phyloP scores from a whole-genome alignment of 2,797 vertebrate species.

The Ispidina lecontei region DNA sequence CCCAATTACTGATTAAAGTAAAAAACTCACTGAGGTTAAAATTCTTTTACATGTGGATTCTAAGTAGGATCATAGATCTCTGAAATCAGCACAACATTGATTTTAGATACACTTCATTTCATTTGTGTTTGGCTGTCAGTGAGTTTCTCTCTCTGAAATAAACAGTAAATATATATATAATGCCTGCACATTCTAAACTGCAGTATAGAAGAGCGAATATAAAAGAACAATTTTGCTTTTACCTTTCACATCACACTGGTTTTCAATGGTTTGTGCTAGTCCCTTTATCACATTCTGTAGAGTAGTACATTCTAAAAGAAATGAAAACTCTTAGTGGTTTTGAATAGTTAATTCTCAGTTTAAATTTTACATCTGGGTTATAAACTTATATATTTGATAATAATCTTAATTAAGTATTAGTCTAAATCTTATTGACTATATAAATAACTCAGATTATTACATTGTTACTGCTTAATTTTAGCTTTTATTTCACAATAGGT shows the following conservation, averaged over 20 bases:
- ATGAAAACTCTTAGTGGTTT: background rate
- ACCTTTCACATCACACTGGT: constrained; percentile 90
- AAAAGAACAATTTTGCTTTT: constrained; percentile 11
- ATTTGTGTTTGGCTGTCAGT: background rate
- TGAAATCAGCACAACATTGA: background rate
- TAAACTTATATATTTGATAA: background rate
- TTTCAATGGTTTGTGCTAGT: constrained; percentile 87
- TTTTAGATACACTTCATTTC: background rate
- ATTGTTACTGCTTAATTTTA: background rate
- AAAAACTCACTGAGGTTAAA: background rate
- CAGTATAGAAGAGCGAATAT: background rate
- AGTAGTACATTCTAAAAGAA: constrained; percentile 83
- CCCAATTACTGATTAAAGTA: background rate
- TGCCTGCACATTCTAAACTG: background rate
- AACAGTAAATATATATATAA: background rate
- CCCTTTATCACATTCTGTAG: constrained; percentile 83
- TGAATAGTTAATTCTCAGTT: background rate
- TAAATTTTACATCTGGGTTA: background rate
- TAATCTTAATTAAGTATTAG: background rate
- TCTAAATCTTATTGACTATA: background rate
- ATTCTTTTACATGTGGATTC: background rate
- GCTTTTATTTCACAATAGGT: background rate
- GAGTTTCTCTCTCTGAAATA: background rate
- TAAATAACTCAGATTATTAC: background rate
- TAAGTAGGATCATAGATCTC: background rate